Percentiles rank a stretch among this genome's conserved stretches.
Evolutionary conservation across 2,888 invertebrate genomes (phyloP).

Genomic region (Cactoblastis cactorum): DNA sequence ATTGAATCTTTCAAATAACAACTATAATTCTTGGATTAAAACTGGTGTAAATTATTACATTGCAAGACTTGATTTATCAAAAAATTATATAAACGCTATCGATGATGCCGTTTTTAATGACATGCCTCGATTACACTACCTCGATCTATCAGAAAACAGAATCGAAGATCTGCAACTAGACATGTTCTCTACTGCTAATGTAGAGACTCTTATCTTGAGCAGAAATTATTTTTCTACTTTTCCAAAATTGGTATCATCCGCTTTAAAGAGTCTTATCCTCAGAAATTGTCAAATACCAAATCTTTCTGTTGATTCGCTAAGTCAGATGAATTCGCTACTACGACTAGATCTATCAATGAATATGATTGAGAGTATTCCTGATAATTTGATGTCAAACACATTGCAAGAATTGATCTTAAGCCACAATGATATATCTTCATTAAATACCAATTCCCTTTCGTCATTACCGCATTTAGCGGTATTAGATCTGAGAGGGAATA

Average conservation of each 20-base stretch:
- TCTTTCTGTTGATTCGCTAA: constrained; percentile 71
- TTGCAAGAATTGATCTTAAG: constrained; percentile 81
- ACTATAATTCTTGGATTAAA: constrained; percentile 56
- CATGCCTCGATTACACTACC: constrained; percentile 71
- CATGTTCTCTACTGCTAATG: constrained; percentile 77
- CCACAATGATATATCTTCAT: constrained; percentile 77
- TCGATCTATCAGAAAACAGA: constrained; percentile 86
- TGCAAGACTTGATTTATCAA: constrained; percentile 81
- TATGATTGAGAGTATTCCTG: constrained; percentile 80
- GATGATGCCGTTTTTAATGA: constrained; percentile 80
- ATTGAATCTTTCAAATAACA: constrained; percentile 81
- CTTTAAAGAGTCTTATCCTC: constrained; percentile 77
- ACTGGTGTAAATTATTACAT: constrained; percentile 53
- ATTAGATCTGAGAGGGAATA: constrained; percentile 85
- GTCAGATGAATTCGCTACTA: constrained; percentile 77
- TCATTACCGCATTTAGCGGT: constrained; percentile 81
- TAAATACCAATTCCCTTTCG: constrained; percentile 81
- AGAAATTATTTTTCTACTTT: constrained; percentile 82
- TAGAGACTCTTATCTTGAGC: constrained; percentile 81
- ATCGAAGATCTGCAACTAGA: constrained; percentile 76
- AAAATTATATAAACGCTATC: constrained; percentile 81
- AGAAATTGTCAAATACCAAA: constrained; percentile 82
- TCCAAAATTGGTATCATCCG: constrained; percentile 76
- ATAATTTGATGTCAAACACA: constrained; percentile 76
- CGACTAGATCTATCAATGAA: constrained; percentile 83